Evolutionary conservation across 1,140 invertebrate species (phyloP), one percentile per base, ranked within the genome.

Genomic region (Melitaea cinxia): DNA sequence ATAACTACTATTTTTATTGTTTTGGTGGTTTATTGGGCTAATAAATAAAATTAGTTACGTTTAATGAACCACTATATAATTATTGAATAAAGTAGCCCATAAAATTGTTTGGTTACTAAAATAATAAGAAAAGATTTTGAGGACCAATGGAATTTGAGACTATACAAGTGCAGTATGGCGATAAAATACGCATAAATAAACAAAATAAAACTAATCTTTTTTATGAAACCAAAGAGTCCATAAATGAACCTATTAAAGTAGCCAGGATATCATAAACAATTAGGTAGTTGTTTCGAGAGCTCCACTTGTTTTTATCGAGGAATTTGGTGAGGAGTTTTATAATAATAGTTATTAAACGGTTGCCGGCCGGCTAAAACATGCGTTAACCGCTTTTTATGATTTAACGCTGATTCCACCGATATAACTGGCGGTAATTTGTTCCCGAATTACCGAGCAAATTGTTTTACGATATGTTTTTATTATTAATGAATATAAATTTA

Each of bases 271-370:
- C 54, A 52, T 65, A 65, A 65, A 64, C 15, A 37, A 39, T 57
- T 52, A 42, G 30, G 28, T 33, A 19, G 54, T 49, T 57, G 24
- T 54, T 45, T 50, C 30, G 28, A 37, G 57, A 35, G 56, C 37
- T 37, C 45, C 30, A 47, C 53, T 62, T 63, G 75, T 78, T 80
- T 81, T 84, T 80, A 78, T 81, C 71, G 69, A 68, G 70, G 77
- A 77, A 83, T 83, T 81, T 77, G 68, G 76, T 82, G 72, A 78
- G 73, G 75, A 75, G 73, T 64, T 73, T 76, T 89, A n/a, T n/a
- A 87, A 86, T 89, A 82, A 85, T 78, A 85, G 84, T 84, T 83
- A 87, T 89, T 89, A 87, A 80, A 82, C 72, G 73, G 85, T 78
- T 82, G 78, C 80, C 72, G 62, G 83, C 69, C 75, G 75, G 78